phyloP scores from a whole-genome alignment of 2,888 invertebrate genomes.

The Timandra comae region DNA sequence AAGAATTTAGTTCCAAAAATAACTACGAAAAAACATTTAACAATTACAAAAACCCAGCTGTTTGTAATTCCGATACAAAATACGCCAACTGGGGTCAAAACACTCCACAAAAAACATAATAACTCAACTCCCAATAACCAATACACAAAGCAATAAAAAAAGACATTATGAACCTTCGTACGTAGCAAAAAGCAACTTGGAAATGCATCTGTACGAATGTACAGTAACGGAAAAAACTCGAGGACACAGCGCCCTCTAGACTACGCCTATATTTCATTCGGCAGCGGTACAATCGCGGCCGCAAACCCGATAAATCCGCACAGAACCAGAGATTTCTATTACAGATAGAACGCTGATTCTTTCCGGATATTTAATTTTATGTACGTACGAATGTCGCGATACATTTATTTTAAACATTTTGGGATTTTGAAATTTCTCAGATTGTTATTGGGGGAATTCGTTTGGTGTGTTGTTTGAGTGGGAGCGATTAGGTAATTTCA shows the following conservation, averaged over 20 bases:
- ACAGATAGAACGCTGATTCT: constrained; percentile 69
- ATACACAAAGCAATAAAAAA: constrained; percentile 24
- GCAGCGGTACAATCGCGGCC: constrained; percentile 49
- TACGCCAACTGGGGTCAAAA: too few species aligned
- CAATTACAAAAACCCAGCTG: neutral
- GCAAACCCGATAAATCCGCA: constrained; percentile 62
- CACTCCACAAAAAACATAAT: too few species aligned
- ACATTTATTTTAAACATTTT: constrained; percentile 47
- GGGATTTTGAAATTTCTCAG: constrained; percentile 22
- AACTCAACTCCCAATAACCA: constrained; percentile 17
- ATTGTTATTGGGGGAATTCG: constrained; percentile 11
- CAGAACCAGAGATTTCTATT: constrained; percentile 62
- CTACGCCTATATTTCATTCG: constrained; percentile 65
- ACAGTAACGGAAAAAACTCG: constrained; percentile 39
- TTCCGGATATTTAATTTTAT: constrained; percentile 72
- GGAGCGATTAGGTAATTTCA: neutral
- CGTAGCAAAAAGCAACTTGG: constrained; percentile 18
- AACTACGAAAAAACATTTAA: too few species aligned
- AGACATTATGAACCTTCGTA: constrained; percentile 27
- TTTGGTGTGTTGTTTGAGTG: neutral
- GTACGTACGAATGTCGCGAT: constrained; percentile 38
- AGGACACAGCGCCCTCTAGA: constrained; percentile 37
- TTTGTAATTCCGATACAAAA: constrained; percentile 4
- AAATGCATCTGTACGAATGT: constrained; percentile 21
- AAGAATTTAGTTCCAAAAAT: too few species aligned